Evolutionary conservation across 2,113 vertebrate genomes (phyloP), one percentile per base, ranked within the genome.

Genomic region (Physeter macrocephalus): DNA sequence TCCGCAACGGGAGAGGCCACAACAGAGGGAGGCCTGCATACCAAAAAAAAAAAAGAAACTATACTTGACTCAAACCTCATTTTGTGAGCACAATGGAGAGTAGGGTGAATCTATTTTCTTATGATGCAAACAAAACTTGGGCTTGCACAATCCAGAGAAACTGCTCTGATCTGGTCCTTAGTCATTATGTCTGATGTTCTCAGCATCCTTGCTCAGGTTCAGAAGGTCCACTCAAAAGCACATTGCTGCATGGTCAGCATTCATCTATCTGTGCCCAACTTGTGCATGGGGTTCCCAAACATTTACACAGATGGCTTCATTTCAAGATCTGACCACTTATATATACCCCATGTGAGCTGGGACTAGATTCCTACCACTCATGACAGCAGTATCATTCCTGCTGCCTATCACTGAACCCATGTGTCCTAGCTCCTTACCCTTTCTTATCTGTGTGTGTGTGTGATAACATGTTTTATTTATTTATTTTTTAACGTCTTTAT

Each of bases 321-420:
- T 49, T 54, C 31, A 39, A 23, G 11, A 1, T 46, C n/a, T 61
- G 41, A 36, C 2, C 25, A n/a, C 5, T 34, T 54, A 49, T 3
- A 13, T 20, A 21, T 8, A 10, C 4, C 9, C 2, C 2, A 12
- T 23, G 4, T 1, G 34, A 54, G 7, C 5, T 43, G 21, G 27
- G 10, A 74, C 34, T 59, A 34, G 74, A n/a, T 67, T 88, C 39
- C 6, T 59, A 31, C 6, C 0, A 17, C 1, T 36, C 10, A 15
- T 13, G 18, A 13, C 12, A 31, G 64, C 34, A 84, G 7, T 25
- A 39, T 12, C 8, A 23, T 11, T 0, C 9, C 36, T 71, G 2
- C 4, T 14, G 2, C n/a, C 10, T 43, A 54, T 13, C 31, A 72
- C 6, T 43, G 11, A 43, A 23, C 6, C 12, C 31, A 69, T 54